Conservation (phyloP, 2,888 invertebrate species). For the Tenodera sinensis region DNA sequence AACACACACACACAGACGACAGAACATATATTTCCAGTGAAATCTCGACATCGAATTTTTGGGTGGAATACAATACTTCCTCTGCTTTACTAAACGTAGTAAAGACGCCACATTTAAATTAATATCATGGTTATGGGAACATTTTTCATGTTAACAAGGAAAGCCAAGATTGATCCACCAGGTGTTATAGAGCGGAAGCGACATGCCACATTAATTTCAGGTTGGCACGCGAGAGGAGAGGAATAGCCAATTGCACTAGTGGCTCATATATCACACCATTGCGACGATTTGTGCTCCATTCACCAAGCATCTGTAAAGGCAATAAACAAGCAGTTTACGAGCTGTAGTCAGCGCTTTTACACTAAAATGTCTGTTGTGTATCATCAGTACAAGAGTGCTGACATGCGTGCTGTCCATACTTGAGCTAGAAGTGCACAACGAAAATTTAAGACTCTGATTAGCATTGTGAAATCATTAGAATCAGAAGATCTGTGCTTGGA, state of each 20-base stretch:
- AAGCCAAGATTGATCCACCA: not conserved
- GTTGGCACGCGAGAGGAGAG: not conserved
- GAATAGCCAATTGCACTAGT: not conserved
- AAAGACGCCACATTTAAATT: no score
- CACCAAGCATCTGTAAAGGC: not conserved
- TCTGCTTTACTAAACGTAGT: no score
- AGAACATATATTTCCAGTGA: no score
- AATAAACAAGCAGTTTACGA: not conserved
- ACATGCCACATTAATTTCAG: not conserved
- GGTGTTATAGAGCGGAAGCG: not conserved
- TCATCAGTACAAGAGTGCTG: not conserved
- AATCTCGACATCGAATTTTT: no score
- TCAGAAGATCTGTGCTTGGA: no score
- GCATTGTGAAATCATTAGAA: no score
- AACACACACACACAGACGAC: no score
- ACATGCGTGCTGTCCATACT: not conserved
- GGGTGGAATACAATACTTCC: no score
- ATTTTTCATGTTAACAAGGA: not conserved
- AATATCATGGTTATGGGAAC: no score
- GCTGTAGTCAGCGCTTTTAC: not conserved
- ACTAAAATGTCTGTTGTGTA: not conserved
- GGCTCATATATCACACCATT: not conserved
- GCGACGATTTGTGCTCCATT: not conserved
- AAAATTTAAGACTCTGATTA: no score
- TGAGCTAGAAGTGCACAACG: no score